Conservation (phyloP, 2,888 invertebrate species). For the Sialis fuliginosa region DNA sequence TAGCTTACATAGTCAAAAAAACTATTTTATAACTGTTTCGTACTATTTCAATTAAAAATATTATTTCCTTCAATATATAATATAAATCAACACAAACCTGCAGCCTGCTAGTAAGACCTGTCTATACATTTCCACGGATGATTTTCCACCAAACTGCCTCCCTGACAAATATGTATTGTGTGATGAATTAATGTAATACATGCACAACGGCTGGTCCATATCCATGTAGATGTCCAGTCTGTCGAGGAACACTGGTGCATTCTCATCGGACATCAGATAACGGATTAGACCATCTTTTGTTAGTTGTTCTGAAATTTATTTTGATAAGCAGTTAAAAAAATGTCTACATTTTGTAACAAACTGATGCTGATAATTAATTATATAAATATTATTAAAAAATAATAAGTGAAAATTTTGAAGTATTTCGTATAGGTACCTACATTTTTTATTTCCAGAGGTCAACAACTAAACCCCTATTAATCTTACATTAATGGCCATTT, state of each 20-base stretch:
- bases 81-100: slow-evolving; percentile 36
- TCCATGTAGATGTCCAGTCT: slow-evolving; percentile 95
- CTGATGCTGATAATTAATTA: no score
- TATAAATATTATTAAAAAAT: no score
- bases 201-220: slow-evolving; percentile 95
- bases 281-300: slow-evolving; percentile 93
- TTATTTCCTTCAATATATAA: not conserved
- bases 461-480: no score
- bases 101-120: slow-evolving; percentile 94
- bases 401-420: no score
- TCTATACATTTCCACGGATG: slow-evolving; percentile 97
- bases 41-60: not conserved
- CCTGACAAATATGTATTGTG: slow-evolving; percentile 91
- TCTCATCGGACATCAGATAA: slow-evolving; percentile 99
- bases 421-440: no score
- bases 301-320: slow-evolving; percentile 43
- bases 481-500: no score
- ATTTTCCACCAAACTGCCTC: slow-evolving; percentile 94
- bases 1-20: not conserved
- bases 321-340: no score
- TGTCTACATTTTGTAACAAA: no score
- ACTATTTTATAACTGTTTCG: not conserved
- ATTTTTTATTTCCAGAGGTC: no score
- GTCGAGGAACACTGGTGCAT: slow-evolving; percentile 97
- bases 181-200: slow-evolving; percentile 98